Conservation (phyloP, 2,113 vertebrate genomes). For the Columbina picui region DNA sequence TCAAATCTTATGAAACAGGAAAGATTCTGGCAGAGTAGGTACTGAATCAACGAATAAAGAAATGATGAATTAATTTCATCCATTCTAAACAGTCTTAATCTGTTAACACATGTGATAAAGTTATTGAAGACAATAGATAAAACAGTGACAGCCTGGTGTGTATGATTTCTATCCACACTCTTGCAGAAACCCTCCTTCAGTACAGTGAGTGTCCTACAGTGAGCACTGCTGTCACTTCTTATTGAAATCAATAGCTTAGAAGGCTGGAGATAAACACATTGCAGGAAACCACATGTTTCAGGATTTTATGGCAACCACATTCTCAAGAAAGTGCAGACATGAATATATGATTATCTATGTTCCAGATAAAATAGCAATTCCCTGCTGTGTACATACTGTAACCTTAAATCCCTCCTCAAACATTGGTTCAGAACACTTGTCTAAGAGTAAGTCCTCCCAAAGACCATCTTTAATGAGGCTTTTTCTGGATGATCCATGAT, state of each 20-base stretch:
- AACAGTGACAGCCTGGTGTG: background rate
- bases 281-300: background rate
- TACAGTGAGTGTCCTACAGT: background rate
- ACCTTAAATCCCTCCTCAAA: background rate
- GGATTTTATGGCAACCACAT: background rate
- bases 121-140: background rate
- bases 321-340: background rate
- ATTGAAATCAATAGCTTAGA: background rate
- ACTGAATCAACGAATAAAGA: background rate
- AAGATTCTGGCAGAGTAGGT: background rate
- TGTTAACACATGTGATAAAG: background rate
- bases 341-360: background rate
- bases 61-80: background rate
- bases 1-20: background rate
- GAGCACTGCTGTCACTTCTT: background rate
- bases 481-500: background rate
- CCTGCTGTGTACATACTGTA: background rate
- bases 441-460: background rate
- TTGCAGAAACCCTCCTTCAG: background rate
- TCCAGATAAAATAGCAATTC: background rate
- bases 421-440: background rate
- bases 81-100: background rate
- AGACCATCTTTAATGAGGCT: background rate
- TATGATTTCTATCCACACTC: background rate
- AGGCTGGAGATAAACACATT: background rate